phyloP scores from a whole-genome alignment of 2,888 invertebrate genomes.

The Drosophila longiperda region DNA sequence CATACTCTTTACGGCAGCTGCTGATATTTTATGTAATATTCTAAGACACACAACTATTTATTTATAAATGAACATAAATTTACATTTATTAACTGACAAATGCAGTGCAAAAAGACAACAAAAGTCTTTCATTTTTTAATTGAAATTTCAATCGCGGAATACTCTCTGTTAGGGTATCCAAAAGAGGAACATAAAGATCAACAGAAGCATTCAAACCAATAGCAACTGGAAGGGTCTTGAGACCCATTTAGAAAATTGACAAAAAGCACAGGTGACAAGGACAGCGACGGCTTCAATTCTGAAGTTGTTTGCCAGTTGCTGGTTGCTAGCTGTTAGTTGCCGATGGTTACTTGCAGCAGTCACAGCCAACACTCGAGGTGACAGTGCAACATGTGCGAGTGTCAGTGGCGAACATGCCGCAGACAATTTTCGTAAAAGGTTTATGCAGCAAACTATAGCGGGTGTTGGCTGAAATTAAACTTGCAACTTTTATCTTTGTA shows the following conservation, averaged over 20 bases:
- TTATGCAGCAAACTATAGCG: constrained; percentile 56
- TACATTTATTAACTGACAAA: too few relatives aligned
- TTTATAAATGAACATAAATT: background rate
- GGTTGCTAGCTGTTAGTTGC: background rate
- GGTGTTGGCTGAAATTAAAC: constrained; percentile 64
- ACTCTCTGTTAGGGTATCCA: background rate
- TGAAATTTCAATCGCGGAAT: background rate
- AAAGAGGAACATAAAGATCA: constrained; percentile 45
- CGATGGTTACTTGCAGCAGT: constrained; percentile 15
- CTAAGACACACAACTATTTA: background rate
- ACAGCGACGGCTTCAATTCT: constrained; percentile 21
- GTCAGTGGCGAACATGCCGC: constrained; percentile 60
- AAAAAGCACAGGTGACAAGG: constrained; percentile 65
- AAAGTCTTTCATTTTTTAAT: background rate
- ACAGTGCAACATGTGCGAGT: constrained; percentile 74
- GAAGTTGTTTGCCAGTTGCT: constrained; percentile 12
- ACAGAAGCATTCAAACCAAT: constrained; percentile 23
- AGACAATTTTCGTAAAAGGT: constrained; percentile 78
- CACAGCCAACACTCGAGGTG: constrained; percentile 62
- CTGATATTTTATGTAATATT: background rate
- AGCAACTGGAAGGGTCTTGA: constrained; percentile 24
- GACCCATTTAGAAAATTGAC: constrained; percentile 79
- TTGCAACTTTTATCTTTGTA: constrained; percentile 62
- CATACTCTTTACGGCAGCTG: background rate
- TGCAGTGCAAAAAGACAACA: background rate